Base-by-base conservation (phyloP, 2,888 invertebrate genomes). In the Parnassius apollo region DNA sequence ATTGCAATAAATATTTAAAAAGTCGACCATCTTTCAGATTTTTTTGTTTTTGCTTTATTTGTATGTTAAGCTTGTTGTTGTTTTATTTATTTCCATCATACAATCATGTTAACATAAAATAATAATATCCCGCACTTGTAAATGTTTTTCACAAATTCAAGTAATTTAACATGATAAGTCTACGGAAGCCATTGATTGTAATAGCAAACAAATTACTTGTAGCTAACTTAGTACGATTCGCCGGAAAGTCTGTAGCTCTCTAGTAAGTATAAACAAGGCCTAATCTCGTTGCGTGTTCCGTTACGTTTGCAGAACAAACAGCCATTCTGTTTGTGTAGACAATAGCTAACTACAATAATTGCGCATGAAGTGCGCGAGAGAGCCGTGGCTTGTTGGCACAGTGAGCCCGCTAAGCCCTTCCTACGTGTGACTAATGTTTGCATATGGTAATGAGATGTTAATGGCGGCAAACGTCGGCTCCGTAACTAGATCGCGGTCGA, bases 311-410 rank as follows among this genome's bases (percentile, higher is more conserved):
- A 77, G 71, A 75, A 75, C 83, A 86, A 88, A 90, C 85, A 86
- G 69, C 68, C 72, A 66, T 71, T 76, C 66, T 85, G 87, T 88
- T 88, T 90, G 80, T 78, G 77, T 77, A 82, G 86, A 87, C 88
- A 88, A 90, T 88, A 83, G 81, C 81, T 83, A 85, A 88, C 88
- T 86, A 87, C 85, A 88, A 89, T 88, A 89, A 88, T 89, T 88
- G 87, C 83, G 83, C 83, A 81, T 81, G 81, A 81, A 88, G 85
- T 80, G 80, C 78, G 76, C 75, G 69, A 69, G 75, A 75, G 80
- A 77, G 77, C 72, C 77, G 75, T 76, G 78, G 76, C 82, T 78
- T 86, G 88, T 86, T 87, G 82, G 85, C 77, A 79, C 79, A 83
- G 78, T 78, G 85, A 79, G 76, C 80, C 78, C 82, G 79, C 82